Evolutionary conservation across 2,797 vertebrate species (phyloP), one percentile per base, ranked within the genome.

Genomic region (Pangasius macronema): DNA sequence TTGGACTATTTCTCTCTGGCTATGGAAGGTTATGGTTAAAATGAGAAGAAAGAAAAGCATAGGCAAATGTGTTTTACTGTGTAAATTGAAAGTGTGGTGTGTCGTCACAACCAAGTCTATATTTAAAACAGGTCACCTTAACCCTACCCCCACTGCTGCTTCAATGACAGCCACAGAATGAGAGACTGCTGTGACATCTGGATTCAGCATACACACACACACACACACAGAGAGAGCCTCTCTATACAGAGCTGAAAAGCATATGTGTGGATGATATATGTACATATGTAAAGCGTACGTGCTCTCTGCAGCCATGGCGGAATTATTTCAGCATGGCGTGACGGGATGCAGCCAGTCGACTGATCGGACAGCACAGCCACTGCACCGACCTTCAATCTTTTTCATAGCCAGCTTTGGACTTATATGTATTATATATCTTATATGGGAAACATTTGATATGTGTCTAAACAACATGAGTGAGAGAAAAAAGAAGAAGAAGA

Each of bases 111-210:
- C 95, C 95, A 94, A 93, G 94, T 96, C 95, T 95, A 95, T 95
- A 96, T 96, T 96, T 95, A 96, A 96, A 96, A 94, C 94, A 95
- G 95, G 95, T 96, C 95, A 96, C 94, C 94, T 95, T 95, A 95
- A 95, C 94, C 93, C 95, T 91, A 90, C 93, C 89, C 88, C 85
- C 91, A 91, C 92, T 91, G 90, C 93, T 91, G 92, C 93, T 93
- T 95, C 94, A 94, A 94, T 95, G 95, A 96, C 94, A 95, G 94
- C 90, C 93, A 93, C 90, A 73, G 81, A 94, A 93, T 83, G 85
- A 92, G 91, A 95, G 93, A 92, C 94, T 92, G 91, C 89, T 83
- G 92, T 95, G 94, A 95, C 95, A 96, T 95, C 95, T 95, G 94
- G 93, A 94, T 95, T 92, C 90, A 87, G 80, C 16, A 63, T 87